phyloP scores from a whole-genome alignment of 2,113 vertebrate species.

The Seriola dumerili region DNA sequence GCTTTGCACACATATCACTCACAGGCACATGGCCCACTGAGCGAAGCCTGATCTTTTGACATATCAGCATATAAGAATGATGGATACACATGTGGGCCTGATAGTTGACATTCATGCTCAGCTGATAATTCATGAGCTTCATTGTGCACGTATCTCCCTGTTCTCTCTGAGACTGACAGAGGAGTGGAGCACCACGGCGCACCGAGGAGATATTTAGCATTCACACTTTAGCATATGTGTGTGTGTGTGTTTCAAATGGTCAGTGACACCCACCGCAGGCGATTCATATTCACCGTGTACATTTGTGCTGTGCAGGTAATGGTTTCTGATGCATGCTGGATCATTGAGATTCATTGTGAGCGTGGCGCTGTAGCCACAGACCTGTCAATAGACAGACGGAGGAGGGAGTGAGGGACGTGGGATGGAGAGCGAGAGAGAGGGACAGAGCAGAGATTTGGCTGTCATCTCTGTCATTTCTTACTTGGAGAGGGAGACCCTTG shows the following conservation, averaged over 20 bases:
- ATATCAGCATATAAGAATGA: conserved; percentile 62
- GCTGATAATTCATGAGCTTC: conserved; percentile 77
- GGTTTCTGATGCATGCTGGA: conserved; percentile 57
- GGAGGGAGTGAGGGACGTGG: conserved; percentile 35
- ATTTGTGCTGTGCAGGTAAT: conserved; percentile 69
- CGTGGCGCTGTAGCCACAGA: conserved; percentile 47
- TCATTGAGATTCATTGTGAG: conserved; percentile 77
- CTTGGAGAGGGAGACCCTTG: conserved; percentile 68
- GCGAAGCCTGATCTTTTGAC: conserved; percentile 61
- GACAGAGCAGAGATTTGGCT: conserved; percentile 64
- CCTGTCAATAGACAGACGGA: conserved; percentile 63
- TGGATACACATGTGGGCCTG: conserved; percentile 67
- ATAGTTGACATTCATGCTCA: conserved; percentile 73
- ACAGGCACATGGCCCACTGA: conserved; percentile 18
- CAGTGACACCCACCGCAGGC: conserved; percentile 46
- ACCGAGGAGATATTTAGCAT: conserved; percentile 60
- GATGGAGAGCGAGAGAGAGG: conserved; percentile 39
- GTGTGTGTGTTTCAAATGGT: conserved; percentile 62
- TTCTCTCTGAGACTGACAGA: conserved; percentile 58
- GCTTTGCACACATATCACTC: conserved; percentile 62
- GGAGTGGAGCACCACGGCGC: conserved; percentile 2
- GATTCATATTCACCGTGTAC: conserved; percentile 73
- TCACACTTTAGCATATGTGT: conserved; percentile 36
- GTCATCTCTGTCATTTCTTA: conserved; percentile 77
- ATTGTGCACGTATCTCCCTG: conserved; percentile 63